Percentiles rank a stretch among this genome's conserved stretches.
phyloP scores from a whole-genome alignment of 2,888 invertebrate genomes.

The Meiosimyza platycephala region DNA sequence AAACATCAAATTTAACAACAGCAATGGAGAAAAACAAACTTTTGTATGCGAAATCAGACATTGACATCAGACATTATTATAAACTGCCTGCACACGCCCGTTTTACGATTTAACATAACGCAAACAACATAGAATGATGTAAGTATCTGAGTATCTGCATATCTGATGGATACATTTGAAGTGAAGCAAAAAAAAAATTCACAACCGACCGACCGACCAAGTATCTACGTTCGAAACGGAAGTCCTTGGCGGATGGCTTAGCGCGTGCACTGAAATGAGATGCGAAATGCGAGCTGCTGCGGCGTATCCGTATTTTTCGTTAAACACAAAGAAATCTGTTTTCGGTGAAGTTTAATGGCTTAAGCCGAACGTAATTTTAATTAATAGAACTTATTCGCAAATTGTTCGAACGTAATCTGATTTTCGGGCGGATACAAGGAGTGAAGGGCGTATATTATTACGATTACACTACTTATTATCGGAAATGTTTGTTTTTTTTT shows the following conservation, averaged over 20 bases:
- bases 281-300: slow-evolving; percentile 20
- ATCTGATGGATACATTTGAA: slow-evolving; percentile 29
- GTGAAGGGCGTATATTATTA: not conserved
- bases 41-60: slow-evolving; percentile 9
- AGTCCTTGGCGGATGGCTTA: slow-evolving; percentile 51
- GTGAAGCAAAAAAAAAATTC: not conserved
- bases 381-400: slow-evolving; percentile 16
- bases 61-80: slow-evolving; percentile 52
- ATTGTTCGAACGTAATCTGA: slow-evolving; percentile 26
- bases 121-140: slow-evolving; percentile 11
- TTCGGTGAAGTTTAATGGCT: slow-evolving; percentile 26
- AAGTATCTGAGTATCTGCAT: slow-evolving; percentile 13
- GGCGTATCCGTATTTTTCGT: no score
- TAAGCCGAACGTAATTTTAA: slow-evolving; percentile 5
- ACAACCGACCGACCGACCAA: not conserved
- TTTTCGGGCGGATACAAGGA: not conserved
- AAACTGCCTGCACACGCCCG: slow-evolving; percentile 66
- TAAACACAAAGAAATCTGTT: slow-evolving; percentile 26
- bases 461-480: no score
- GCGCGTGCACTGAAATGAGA: slow-evolving; percentile 51
- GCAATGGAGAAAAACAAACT: slow-evolving; percentile 12
- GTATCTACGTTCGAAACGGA: slow-evolving; percentile 48
- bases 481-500: no score
- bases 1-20: slow-evolving; percentile 22
- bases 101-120: slow-evolving; percentile 54